phyloP scores from a whole-genome alignment of 2,797 vertebrate genomes.

The Eidolon dupreanum region DNA sequence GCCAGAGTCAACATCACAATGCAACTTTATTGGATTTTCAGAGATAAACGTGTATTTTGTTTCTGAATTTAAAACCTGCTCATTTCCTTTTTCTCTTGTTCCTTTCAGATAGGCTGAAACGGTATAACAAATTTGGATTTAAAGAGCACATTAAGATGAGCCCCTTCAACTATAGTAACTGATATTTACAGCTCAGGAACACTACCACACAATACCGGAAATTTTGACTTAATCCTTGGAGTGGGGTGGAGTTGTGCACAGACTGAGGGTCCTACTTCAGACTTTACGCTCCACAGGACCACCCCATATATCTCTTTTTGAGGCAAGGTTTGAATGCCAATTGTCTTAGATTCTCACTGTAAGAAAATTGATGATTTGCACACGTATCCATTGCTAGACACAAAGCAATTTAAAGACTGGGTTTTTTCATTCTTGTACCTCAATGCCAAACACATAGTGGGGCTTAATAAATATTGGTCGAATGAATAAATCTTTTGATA shows the following conservation, averaged over 20 bases:
- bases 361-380: not conserved
- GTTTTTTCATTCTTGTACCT: not conserved
- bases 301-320: not conserved
- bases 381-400: not conserved
- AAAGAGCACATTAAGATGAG: not conserved
- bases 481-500: not conserved
- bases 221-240: constrained; percentile 4
- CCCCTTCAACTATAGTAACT: not conserved
- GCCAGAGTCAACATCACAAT: constrained; percentile 35
- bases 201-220: not conserved
- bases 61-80: not conserved
- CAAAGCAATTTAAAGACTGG: not conserved
- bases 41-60: constrained; percentile 1
- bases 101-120: not conserved
- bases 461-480: not conserved
- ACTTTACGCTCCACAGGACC: not conserved
- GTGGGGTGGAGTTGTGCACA: not conserved
- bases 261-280: not conserved
- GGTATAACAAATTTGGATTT: constrained; percentile 8
- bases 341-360: not conserved
- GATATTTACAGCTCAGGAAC: not conserved
- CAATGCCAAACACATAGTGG: not conserved
- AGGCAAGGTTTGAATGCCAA: not conserved
- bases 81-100: not conserved
- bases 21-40: constrained; percentile 42